Base-by-base conservation (phyloP, 1,140 invertebrate genomes). In the Drosophila takahashii region DNA sequence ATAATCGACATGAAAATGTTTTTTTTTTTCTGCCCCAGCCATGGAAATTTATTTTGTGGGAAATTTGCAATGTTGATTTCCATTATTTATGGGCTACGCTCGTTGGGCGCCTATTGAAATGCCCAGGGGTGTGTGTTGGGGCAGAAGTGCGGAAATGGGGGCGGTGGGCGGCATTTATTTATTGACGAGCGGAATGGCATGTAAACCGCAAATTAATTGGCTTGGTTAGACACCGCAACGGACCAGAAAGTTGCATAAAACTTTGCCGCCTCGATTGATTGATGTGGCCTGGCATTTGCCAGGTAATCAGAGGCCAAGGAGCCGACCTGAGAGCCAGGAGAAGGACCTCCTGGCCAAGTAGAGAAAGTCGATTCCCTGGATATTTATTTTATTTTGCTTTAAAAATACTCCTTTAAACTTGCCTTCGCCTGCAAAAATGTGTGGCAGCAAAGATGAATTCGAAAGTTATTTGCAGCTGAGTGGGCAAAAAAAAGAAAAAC, bases 201-300 rank as follows among this genome's bases (percentile, higher is more conserved):
- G 78, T 81, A 81, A 78, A 81, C 78, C 78, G 57, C 78, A 81
- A 81, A 81, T 81, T 81, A 81, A 81, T 81, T 81, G 78, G 65
- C 66, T 81, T 76, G 78, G 78, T 80, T 80, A 76, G 77, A 76
- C 64, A 42, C 53, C 53, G 64, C 71, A 76, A 76, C 58, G 78
- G 58, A 60, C 65, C 70, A 76, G 58, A 77, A 77, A 77, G 73
- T 69, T 77, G 73, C 42, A 77, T 62, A 53, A 74, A 79, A 79
- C 76, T 79, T 79, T 79, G 57, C 77, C 77, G 77, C 77, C 77
- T 58, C 57, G 70, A 79, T 79, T 79, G 77, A 79, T 67, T 74
- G 77, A 79, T 79, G 67, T 71, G 72, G 72, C 72, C 71, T 41
- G 72, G 45, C 61, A 65, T 54, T 52, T 66, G 36, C 41, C 67